Base-by-base conservation (phyloP, 2,888 invertebrate species). In the Sminthurinus aureus region DNA sequence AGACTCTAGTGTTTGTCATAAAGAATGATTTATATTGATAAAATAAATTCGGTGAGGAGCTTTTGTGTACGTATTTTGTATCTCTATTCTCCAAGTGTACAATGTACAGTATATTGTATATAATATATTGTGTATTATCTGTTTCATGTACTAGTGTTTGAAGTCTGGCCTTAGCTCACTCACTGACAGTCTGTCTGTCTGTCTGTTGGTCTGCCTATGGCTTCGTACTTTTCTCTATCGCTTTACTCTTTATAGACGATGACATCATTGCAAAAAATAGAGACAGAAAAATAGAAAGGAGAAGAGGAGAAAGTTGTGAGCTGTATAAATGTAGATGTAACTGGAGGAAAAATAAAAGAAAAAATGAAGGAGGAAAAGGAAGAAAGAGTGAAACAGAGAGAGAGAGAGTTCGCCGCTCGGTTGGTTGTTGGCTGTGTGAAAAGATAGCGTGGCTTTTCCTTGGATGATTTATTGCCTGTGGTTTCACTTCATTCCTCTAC, bases 401-500 rank as follows among this genome's bases (percentile, higher is more conserved):
- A 38, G 38, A 38, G 38, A 38, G 38, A 38, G 38, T 24, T 26
- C 22, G 67, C 4, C 12, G 13, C 4, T 71, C 11, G 6, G 76
- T 76, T 26, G 79, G 18, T 79, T 79, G 79, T 79, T 79, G 67
- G 66, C 79, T 79, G 73, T 74, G 80, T 58, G 52, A 81, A 80
- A 71, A 80, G 80, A 80, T 80, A 80, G 80, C 50, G n/a, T 81
- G 80, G 69, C 80, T 81, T 81, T 38, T 67, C 50, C 66, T 79
- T 51, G 69, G 64, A 52, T 81, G 80, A 81, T 81, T 81, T 81
- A 81, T 81, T 81, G 80, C 80, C 58, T 81, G 80, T 71, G 80
- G 80, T 81, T 81, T 73, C 80, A 81, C 80, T 81, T 71, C 73
- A 81, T 81, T 81, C 80, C 80, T 76, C 22, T 81, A 81, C 80